Percentiles rank a stretch among this genome's conserved stretches.
These are phyloP conservation scores for Acrocera orbiculus DNA, from an alignment of 2,888 invertebrate species.

Conservation along the genomic window DNA sequence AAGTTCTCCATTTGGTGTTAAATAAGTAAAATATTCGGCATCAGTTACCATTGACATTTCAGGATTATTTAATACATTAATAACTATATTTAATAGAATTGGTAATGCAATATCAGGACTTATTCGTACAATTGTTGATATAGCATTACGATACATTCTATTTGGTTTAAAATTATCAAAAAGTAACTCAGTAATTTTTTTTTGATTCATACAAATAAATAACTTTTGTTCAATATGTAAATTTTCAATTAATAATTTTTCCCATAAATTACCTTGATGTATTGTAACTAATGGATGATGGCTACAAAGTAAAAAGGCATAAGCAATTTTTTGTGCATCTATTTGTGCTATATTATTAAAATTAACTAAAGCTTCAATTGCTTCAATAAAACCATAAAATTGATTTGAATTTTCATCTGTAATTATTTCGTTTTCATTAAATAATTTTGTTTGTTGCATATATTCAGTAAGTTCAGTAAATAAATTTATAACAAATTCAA, in stretches of 20 bases:
- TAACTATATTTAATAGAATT: constrained; percentile 42
- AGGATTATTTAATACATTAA: constrained; percentile 41
- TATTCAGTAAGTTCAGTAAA: constrained; percentile 47
- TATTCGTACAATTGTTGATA: constrained; percentile 47
- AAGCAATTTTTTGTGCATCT: constrained; percentile 42
- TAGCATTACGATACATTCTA: constrained; percentile 49
- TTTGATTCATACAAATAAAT: constrained; percentile 40
- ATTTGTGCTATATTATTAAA: constrained; percentile 17
- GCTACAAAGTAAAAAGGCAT: constrained; percentile 49
- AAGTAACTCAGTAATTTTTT: constrained; percentile 41
- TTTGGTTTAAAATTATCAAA: constrained; percentile 37
- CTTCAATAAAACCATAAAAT: constrained; percentile 21
- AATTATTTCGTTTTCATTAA: constrained; percentile 18
- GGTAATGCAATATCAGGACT: constrained; percentile 48
- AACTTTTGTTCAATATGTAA: constrained; percentile 27
- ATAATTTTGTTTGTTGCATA: constrained; percentile 43
- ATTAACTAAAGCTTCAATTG: constrained; percentile 20
- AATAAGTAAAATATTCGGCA: constrained; percentile 61
- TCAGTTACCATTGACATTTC: constrained; percentile 54
- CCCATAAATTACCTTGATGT: constrained; percentile 48
- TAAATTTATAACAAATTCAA: constrained; percentile 43
- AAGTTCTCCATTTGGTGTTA: constrained; percentile 75
- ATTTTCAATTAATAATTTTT: constrained; percentile 36
- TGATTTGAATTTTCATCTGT: constrained; percentile 18
- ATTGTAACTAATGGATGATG: constrained; percentile 55